A percentile compares a stretch with the other conserved stretches of the same genome.
phyloP scores from a whole-genome alignment of 2,797 vertebrate genomes.

The Eremophila alpestris region DNA sequence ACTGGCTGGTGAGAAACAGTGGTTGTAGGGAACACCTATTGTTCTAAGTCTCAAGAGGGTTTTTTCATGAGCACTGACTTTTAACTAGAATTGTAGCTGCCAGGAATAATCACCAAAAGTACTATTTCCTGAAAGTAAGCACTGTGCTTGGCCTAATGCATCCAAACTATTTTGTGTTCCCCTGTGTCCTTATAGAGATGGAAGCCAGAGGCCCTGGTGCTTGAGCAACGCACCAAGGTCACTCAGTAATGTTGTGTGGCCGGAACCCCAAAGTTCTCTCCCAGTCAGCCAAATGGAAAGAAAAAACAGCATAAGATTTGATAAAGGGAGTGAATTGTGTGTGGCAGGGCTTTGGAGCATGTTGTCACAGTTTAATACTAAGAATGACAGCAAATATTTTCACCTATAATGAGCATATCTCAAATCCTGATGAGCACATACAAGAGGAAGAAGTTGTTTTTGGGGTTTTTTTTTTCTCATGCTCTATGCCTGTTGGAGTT shows the following conservation, averaged over 20 bases:
- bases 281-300: not conserved
- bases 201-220: not conserved
- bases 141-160: not conserved
- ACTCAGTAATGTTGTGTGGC: not conserved
- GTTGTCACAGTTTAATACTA: not conserved
- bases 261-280: not conserved
- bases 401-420: not conserved
- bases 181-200: not conserved
- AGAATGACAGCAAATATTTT: not conserved
- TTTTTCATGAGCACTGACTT: not conserved
- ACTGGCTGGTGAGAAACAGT: not conserved
- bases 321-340: not conserved
- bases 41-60: not conserved
- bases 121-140: not conserved
- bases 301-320: not conserved
- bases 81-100: not conserved
- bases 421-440: not conserved
- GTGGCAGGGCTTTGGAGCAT: not conserved
- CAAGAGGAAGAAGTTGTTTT: not conserved
- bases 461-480: not conserved
- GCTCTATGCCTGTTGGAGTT: not conserved
- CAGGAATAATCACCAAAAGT: not conserved
- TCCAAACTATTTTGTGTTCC: not conserved
- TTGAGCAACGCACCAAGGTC: accelerated
- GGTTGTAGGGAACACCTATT: not conserved